phyloP scores from a whole-genome alignment of 2,113 vertebrate genomes.

The Chaetorhynchus papuensis region DNA sequence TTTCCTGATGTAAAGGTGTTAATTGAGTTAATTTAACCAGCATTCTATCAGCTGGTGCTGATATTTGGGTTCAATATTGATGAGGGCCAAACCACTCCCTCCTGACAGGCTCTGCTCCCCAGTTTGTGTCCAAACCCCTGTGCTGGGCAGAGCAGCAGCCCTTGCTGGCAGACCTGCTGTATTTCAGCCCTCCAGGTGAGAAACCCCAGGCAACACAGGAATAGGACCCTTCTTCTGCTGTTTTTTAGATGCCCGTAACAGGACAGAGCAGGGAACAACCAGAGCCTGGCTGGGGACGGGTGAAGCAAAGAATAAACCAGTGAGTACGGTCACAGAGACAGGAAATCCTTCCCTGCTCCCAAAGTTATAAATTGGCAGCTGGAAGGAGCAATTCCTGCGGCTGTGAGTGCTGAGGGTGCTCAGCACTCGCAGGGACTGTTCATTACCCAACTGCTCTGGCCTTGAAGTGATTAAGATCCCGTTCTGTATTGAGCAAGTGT shows the following conservation, averaged over 20 bases:
- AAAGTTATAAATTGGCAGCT: background rate
- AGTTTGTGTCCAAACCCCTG: background rate
- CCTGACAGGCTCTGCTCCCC: background rate
- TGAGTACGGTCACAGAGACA: too few species aligned
- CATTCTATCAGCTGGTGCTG: background rate
- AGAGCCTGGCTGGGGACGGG: background rate
- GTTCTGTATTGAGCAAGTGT: background rate
- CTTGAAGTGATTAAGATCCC: background rate
- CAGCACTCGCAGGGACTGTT: background rate
- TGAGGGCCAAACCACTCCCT: background rate
- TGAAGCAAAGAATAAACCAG: background rate
- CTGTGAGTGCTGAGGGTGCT: background rate
- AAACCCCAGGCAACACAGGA: background rate
- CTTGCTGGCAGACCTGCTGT: background rate
- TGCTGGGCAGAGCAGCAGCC: background rate
- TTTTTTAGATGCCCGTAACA: accelerated
- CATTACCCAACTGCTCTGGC: background rate
- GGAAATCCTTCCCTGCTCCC: background rate
- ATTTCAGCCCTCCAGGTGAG: background rate
- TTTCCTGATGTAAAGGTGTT: background rate
- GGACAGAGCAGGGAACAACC: accelerated
- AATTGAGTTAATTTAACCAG: background rate
- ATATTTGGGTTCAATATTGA: background rate
- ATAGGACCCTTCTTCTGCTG: background rate
- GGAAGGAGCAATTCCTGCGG: background rate